A percentile compares a stretch with the other conserved stretches of the same genome.
Evolutionary conservation across 2,888 invertebrate genomes (phyloP).

Genomic region (Mythimna pallens): DNA sequence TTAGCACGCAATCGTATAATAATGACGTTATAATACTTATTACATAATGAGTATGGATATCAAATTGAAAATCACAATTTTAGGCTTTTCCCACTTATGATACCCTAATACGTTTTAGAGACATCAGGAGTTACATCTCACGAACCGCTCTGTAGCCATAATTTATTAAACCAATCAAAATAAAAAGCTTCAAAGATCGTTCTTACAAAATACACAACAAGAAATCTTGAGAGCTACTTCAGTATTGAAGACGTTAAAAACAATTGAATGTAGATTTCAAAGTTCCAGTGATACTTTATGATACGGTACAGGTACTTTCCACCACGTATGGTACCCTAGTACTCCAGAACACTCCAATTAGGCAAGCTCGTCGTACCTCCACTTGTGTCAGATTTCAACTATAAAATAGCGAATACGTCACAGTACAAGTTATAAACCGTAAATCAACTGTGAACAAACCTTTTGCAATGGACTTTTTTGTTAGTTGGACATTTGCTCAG

Average conservation of each 20-base stretch:
- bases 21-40: too few species aligned
- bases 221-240: neutral
- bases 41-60: too few species aligned
- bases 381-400: constrained; percentile 71
- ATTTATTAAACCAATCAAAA: neutral
- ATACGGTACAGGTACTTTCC: constrained; percentile 5
- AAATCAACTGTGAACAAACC: neutral
- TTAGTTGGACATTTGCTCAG: too few species aligned
- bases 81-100: neutral
- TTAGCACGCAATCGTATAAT: too few species aligned
- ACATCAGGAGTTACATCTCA: too few species aligned
- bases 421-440: constrained; percentile 4
- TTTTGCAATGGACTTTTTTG: neutral
- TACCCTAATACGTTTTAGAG: neutral
- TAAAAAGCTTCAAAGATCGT: neutral
- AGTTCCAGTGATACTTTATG: constrained; percentile 12
- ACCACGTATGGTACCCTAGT: constrained; percentile 48
- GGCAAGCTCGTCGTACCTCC: constrained; percentile 55
- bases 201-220: neutral
- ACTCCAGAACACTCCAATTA: constrained; percentile 70
- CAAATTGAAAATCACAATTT: too few species aligned
- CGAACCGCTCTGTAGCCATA: too few species aligned
- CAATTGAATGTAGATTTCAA: constrained; percentile 34
- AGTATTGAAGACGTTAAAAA: constrained; percentile 18
- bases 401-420: constrained; percentile 67